These are phyloP conservation scores for Adelges cooleyi DNA, from an alignment of 1,140 invertebrate genomes.

Conservation along the genomic window DNA sequence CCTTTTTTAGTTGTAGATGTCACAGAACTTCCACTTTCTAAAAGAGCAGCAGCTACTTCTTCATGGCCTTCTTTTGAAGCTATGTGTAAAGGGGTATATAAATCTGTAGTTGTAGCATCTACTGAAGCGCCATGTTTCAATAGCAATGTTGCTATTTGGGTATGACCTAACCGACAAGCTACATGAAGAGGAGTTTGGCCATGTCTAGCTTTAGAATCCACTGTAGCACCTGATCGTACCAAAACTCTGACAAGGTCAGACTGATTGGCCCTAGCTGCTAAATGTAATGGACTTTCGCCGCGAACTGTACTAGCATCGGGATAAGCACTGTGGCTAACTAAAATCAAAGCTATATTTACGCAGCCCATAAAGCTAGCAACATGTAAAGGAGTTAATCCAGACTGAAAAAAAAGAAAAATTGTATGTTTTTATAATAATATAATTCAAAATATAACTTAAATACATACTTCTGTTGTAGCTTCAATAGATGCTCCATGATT, in stretches of 20 bases:
- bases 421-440: slow-evolving; percentile 28
- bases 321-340: slow-evolving; percentile 87
- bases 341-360: slow-evolving; percentile 96
- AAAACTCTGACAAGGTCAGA: slow-evolving; percentile 77
- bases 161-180: slow-evolving; percentile 80
- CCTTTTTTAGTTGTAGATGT: slow-evolving; percentile 89
- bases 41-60: slow-evolving; percentile 71
- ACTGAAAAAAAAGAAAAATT: slow-evolving; percentile 42
- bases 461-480: slow-evolving; percentile 64
- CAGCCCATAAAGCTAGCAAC: slow-evolving; percentile 99
- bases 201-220: slow-evolving; percentile 84
- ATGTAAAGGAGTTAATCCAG: slow-evolving; percentile 91
- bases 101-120: slow-evolving; percentile 80
- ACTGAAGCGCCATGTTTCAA: slow-evolving; percentile 81
- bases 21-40: slow-evolving; percentile 88
- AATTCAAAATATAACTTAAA: background rate
- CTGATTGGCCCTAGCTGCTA: slow-evolving; percentile 92
- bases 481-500: slow-evolving; percentile 90
- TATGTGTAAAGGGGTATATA: slow-evolving; percentile 94
- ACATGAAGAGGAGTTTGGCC: slow-evolving; percentile 85
- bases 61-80: slow-evolving; percentile 93
- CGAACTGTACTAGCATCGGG: slow-evolving; percentile 91
- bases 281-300: slow-evolving; percentile 92
- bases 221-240: slow-evolving; percentile 84
- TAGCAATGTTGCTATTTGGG: slow-evolving; percentile 82